Conservation (phyloP, 2,797 vertebrate species). For the Petrocephalus schoutedeni region DNA sequence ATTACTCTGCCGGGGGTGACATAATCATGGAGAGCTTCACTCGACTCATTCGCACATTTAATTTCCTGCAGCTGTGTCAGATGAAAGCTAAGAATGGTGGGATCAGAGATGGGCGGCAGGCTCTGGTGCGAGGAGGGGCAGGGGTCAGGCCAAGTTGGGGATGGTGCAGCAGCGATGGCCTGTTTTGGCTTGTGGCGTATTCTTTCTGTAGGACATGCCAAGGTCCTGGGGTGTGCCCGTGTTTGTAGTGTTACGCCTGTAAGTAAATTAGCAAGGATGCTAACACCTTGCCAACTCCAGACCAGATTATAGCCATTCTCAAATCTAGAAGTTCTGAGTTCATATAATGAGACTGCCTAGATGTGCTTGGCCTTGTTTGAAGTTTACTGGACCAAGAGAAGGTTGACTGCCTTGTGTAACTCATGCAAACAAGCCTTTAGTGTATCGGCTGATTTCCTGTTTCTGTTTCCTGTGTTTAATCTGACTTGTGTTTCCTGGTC, state of each 20-base stretch:
- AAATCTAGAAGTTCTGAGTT: neutral
- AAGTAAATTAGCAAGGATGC: neutral
- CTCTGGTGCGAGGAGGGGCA: neutral
- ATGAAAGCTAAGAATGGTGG: neutral
- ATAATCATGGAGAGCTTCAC: neutral
- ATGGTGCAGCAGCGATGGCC: neutral
- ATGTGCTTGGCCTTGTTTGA: neutral
- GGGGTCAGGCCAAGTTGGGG: neutral
- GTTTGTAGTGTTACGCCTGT: neutral
- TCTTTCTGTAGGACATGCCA: neutral
- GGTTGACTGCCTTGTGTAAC: neutral
- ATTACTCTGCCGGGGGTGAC: constrained; percentile 8
- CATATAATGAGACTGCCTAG: neutral
- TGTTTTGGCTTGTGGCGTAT: neutral
- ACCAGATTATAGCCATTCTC: neutral
- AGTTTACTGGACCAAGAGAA: neutral
- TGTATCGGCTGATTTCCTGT: neutral
- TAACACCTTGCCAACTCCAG: constrained; percentile 1
- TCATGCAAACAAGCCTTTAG: neutral
- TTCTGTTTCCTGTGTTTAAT: constrained; percentile 8
- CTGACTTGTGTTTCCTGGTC: neutral
- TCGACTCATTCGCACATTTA: neutral
- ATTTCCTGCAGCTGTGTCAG: neutral
- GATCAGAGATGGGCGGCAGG: neutral
- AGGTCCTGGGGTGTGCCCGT: neutral